These are phyloP conservation scores for Doryteuthis pealeii DNA, from an alignment of 1,140 invertebrate species.

Conservation along the genomic window DNA sequence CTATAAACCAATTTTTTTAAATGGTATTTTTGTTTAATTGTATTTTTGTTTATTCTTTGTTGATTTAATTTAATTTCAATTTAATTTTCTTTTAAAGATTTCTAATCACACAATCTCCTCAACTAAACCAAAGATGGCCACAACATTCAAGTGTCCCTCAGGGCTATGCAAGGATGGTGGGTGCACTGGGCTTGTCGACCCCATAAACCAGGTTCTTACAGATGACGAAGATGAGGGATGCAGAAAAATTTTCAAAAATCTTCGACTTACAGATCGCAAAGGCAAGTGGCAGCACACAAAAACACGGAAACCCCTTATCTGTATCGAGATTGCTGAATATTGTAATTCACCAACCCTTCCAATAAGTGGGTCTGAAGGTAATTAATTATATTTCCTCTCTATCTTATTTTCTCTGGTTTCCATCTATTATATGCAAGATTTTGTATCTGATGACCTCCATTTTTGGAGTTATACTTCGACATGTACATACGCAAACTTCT, in stretches of 20 bases:
- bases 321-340: constrained; percentile 8
- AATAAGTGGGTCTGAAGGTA: neutral
- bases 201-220: neutral
- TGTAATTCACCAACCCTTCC: neutral
- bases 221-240: neutral
- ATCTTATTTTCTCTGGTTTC: too few species aligned
- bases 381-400: neutral
- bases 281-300: neutral
- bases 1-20: too few species aligned
- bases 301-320: neutral
- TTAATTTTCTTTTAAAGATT: too few species aligned
- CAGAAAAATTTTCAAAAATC: neutral
- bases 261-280: neutral
- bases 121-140: constrained; percentile 6
- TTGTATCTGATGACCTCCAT: too few species aligned
- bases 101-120: constrained; percentile 10
- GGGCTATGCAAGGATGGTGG: neutral
- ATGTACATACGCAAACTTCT: too few species aligned
- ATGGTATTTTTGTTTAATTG: too few species aligned
- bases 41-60: too few species aligned
- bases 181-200: neutral
- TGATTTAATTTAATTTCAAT: too few species aligned
- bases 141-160: constrained; percentile 9
- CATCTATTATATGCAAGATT: too few species aligned
- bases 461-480: too few species aligned